Evolutionary conservation across 1,140 invertebrate genomes (phyloP).

Genomic region (Halesus radiatus): DNA sequence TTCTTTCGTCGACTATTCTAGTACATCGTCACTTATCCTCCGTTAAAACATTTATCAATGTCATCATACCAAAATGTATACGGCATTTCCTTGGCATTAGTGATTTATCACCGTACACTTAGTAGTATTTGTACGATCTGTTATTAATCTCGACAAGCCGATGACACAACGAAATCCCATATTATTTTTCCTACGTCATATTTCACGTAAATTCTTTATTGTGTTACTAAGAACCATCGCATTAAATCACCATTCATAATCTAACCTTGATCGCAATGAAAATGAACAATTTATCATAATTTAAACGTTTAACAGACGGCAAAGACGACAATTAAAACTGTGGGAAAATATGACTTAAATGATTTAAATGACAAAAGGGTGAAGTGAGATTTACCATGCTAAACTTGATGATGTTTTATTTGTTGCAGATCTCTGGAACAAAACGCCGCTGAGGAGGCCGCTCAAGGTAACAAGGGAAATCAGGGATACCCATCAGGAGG

Average conservation of each 20-base stretch:
- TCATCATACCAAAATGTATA: too few relatives aligned
- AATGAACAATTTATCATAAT: neutral
- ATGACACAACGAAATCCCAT: too few relatives aligned
- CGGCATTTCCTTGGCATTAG: too few relatives aligned
- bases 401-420: neutral
- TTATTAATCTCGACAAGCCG: neutral
- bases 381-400: neutral
- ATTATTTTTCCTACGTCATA: too few relatives aligned
- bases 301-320: too few relatives aligned
- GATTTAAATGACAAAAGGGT: neutral
- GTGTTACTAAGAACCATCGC: neutral
- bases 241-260: neutral
- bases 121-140: too few relatives aligned
- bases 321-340: too few relatives aligned
- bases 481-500: constrained; percentile 53
- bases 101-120: too few relatives aligned
- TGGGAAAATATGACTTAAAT: too few relatives aligned
- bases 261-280: neutral
- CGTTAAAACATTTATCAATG: too few relatives aligned
- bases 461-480: constrained; percentile 59
- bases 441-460: constrained; percentile 64
- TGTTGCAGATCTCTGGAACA: constrained; percentile 63
- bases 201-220: neutral
- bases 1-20: too few relatives aligned
- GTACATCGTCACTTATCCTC: too few relatives aligned